A percentile compares a stretch with the other conserved stretches of the same genome.
Conservation (phyloP, 2,797 vertebrate genomes). For the Amblyopsis hoosieri region DNA sequence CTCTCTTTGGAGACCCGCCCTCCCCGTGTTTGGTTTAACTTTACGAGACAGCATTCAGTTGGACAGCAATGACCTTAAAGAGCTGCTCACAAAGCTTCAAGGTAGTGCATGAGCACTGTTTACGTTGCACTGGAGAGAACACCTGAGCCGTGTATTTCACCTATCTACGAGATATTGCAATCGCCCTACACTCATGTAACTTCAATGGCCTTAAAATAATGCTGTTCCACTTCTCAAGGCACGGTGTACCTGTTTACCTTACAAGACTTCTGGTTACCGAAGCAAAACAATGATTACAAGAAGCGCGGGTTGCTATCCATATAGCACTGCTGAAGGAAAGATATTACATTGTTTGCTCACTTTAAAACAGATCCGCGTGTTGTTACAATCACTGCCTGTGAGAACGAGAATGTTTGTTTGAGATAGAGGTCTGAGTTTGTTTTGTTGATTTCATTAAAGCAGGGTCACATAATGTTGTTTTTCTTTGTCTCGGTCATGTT, state of each 20-base stretch:
- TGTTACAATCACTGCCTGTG: conserved; percentile 12
- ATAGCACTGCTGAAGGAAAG: conserved; percentile 17
- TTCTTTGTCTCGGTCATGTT: not conserved
- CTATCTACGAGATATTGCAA: conserved; percentile 1
- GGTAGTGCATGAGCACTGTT: conserved; percentile 7
- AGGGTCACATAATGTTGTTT: not conserved
- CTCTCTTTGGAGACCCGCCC: not conserved
- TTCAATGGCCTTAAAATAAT: conserved; percentile 33
- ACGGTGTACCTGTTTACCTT: conserved; percentile 34
- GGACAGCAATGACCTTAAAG: not conserved
- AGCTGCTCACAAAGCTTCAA: not conserved
- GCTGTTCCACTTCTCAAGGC: conserved; percentile 17
- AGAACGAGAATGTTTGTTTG: not conserved
- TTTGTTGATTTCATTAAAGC: not conserved
- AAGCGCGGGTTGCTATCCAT: conserved; percentile 1
- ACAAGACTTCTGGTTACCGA: conserved; percentile 12
- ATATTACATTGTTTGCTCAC: conserved; percentile 17
- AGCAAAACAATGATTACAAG: conserved; percentile 1
- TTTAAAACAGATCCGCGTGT: conserved; percentile 10
- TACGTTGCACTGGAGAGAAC: conserved; percentile 32
- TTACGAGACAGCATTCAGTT: conserved; percentile 11
- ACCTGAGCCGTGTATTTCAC: conserved; percentile 28
- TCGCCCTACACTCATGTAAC: conserved; percentile 13
- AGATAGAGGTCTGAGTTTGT: no score
- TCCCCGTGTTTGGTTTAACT: not conserved